A percentile compares a stretch with the other conserved stretches of the same genome.
Conservation (phyloP, 2,797 vertebrate genomes). For the Philypnodon macrostomus region DNA sequence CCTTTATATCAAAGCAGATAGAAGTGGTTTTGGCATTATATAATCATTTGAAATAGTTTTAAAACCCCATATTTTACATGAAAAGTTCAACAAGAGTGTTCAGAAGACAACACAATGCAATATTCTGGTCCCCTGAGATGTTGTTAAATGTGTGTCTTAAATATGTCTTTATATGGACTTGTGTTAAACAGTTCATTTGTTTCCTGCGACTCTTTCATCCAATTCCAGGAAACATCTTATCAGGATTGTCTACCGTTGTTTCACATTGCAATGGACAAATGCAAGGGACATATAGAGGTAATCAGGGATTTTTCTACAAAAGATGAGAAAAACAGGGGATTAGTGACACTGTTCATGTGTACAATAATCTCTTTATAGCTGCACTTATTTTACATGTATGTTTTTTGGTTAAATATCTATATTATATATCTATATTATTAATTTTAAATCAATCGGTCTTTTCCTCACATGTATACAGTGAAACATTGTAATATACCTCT, state of each 20-base stretch:
- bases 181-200: slow-evolving; percentile 16
- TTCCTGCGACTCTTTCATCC: neutral
- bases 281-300: neutral
- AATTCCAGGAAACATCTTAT: slow-evolving; percentile 1
- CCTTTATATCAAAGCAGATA: neutral
- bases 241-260: slow-evolving; percentile 2
- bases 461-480: too few species aligned
- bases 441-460: too few species aligned
- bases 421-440: too few species aligned
- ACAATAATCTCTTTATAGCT: too few species aligned
- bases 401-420: too few species aligned
- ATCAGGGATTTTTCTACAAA: slow-evolving; percentile 63
- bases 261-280: neutral
- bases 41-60: too few species aligned
- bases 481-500: too few species aligned
- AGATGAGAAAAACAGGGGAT: neutral
- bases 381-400: too few species aligned
- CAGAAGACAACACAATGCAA: neutral
- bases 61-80: neutral
- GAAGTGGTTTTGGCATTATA: too few species aligned
- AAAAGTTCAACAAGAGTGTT: neutral
- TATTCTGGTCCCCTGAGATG: slow-evolving; percentile 62
- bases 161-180: slow-evolving; percentile 6
- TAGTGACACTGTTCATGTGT: too few species aligned
- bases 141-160: slow-evolving; percentile 7